Evolutionary conservation across 2,113 vertebrate genomes (phyloP), one percentile per base, ranked within the genome.

Genomic region (Podarcis raffonei): DNA sequence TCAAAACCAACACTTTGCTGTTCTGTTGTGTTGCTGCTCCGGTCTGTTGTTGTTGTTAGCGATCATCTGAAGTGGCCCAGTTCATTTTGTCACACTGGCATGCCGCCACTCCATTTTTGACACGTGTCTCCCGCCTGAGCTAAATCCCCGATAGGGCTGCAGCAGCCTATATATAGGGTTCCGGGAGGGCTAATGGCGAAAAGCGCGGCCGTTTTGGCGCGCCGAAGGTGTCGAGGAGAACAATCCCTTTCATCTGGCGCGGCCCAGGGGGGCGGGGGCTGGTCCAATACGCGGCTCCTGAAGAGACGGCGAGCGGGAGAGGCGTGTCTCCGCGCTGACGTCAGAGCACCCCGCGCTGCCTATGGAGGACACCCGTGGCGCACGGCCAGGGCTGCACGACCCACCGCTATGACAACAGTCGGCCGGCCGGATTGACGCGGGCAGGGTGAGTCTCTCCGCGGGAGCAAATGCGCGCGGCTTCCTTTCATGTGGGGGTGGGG

Each of bases 191-290:
- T 22, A 35, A 37, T 20, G 3, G 32, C 5, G 42, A 22, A 37
- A 12, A 75, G 32, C 72, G 12, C 32, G 5, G 35, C 32, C 0
- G 59, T 5, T 62, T 62, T 62, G 25, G 72, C 75, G 37, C 75
- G 8, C 8, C 5, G 39, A 5, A 20, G 18, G 69, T n/a, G 11
- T 12, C 69, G 20, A 2, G 18, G 18, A 13, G 23, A 30, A n/a
- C 12, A 2, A 5, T 0, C 0, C 2, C 6, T 12, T 37, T 37
- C 39, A 1, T 2, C 32, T 3, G 9, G 48, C 11, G 48, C 11
- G 48, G 48, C 48, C 48, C 48, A 62, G 59, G 16, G 23, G 15
- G 72, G 23, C 12, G 15, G 48, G 53, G 37, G 27, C 48, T 12
- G 48, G 48, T 53, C 48, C 48, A 53, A 53, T 11, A 11, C 48